Base-by-base conservation (phyloP, 2,888 invertebrate genomes). In the Orchestes rusci region DNA sequence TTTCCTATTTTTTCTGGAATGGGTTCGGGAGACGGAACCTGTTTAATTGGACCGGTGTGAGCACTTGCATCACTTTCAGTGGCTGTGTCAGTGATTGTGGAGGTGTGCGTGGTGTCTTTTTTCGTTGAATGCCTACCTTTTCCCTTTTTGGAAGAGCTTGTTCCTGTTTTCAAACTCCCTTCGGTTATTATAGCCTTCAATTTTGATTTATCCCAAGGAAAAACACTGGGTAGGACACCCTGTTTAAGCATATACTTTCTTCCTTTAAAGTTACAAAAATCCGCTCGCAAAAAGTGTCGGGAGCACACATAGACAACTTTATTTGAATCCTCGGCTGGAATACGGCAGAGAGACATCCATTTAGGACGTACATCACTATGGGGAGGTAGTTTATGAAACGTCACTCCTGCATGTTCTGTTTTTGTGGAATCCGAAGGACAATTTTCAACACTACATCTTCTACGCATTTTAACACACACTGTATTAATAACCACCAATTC, bases 381-480 rank as follows among this genome's bases (percentile, higher is more conserved):
- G 63, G 78, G 76, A 2, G 85, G 85, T 59, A 82, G 80, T 57
- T 82, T 83, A 64, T 86, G 85, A 60, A 82, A 82, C 27, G 84
- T 84, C 23, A 85, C 79, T 50, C 84, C 84, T 53, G 74, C 69
- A 61, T 82, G 77, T 64, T 80, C 77, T 45, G 70, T 65, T 61
- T 78, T 72, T 47, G 71, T 70, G 23, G 79, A 76, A 62, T 77
- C 74, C 38, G 79, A 79, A 52, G 71, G 69, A 70, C 82, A 82
- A 58, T 72, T 73, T 56, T 71, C 70, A 56, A 81, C 72, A 62
- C 74, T 75, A 70, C 82, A 81, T 68, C 75, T 75, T 67, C 78
- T 76, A 54, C 74, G 76, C 80, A 80, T 80, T 30, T n/a, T 30
- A 13, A 30, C n/a, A n/a, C n/a, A n/a, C n/a, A n/a, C n/a, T n/a